phyloP scores from a whole-genome alignment of 2,888 invertebrate genomes.

The Isoperla grammatica region DNA sequence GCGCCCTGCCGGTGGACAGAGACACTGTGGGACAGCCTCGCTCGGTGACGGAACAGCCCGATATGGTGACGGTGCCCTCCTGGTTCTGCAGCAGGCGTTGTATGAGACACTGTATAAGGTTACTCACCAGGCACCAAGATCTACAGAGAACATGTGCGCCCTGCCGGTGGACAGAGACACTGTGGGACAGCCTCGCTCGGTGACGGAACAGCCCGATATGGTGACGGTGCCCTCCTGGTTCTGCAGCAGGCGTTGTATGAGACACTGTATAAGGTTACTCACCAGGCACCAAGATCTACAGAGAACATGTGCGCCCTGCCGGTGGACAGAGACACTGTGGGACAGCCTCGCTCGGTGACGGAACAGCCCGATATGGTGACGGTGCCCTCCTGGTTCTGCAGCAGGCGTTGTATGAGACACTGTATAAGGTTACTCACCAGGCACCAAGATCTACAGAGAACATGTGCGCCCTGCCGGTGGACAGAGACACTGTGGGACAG shows the following conservation, averaged over 20 bases:
- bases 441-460: slow-evolving; percentile 70
- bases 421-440: slow-evolving; percentile 71
- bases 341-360: slow-evolving; percentile 66
- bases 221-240: slow-evolving; percentile 41
- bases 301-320: slow-evolving; percentile 82
- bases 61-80: slow-evolving; percentile 46
- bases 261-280: no score
- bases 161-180: slow-evolving; percentile 79
- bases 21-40: slow-evolving; percentile 77
- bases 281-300: slow-evolving; percentile 69
- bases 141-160: slow-evolving; percentile 75
- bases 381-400: background rate
- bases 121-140: slow-evolving; percentile 70
- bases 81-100: slow-evolving; percentile 41
- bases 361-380: slow-evolving; percentile 55
- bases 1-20: slow-evolving; percentile 80
- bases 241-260: slow-evolving; percentile 45
- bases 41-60: slow-evolving; percentile 55
- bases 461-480: slow-evolving; percentile 78
- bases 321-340: slow-evolving; percentile 76
- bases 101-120: no score
- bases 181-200: slow-evolving; percentile 74
- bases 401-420: no score
- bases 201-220: slow-evolving; percentile 52
- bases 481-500: slow-evolving; percentile 75